Evolutionary conservation across 2,888 invertebrate species (phyloP), one percentile per base, ranked within the genome.

Genomic region (Trissonchulus sp.): DNA sequence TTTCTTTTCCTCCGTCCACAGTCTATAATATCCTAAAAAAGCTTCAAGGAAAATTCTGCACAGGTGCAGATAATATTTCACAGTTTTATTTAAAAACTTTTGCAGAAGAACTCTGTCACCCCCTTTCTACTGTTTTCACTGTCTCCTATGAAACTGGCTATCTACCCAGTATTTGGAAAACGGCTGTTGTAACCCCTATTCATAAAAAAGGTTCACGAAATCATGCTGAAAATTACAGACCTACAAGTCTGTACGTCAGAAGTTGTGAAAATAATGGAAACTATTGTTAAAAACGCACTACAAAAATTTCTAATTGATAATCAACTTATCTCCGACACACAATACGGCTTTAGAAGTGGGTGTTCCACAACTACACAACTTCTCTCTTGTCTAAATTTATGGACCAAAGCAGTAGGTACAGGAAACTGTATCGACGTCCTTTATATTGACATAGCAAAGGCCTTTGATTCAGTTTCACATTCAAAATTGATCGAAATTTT

Each of bases 381-480:
- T 15, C 65, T 63, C 3, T 30, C 30, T 28, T 63, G 65, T n/a
- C 28, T 63, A 63, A 63, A 28, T 63, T 3, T 15, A 3, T 63
- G 65, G 65, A 63, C 65, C 8, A 63, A 63, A 28, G 65, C 8
- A 3, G 8, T 63, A 8, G 65, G n/a, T n/a, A 63, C 8, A 3
- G 65, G 65, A 28, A 23, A 48, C 48, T 23, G 8, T 48, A 23
- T 48, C 8, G 48, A 48, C 23, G 48, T 48, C 23, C 8, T 48
- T 63, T 63, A 63, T 63, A 63, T 63, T 3, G 65, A 63, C n/a
- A 63, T 63, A 63, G 65, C 65, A 63, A 63, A 63, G 30, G 65
- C 37, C 38, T 72, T 48, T 36, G 31, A 48, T 15, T 15, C 3
- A 18, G 33, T 28, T 48, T 60, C 30, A 35, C 48, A 72, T 37